Evolutionary conservation across 2,113 vertebrate species (phyloP).

Genomic region (Crocuta crocuta): DNA sequence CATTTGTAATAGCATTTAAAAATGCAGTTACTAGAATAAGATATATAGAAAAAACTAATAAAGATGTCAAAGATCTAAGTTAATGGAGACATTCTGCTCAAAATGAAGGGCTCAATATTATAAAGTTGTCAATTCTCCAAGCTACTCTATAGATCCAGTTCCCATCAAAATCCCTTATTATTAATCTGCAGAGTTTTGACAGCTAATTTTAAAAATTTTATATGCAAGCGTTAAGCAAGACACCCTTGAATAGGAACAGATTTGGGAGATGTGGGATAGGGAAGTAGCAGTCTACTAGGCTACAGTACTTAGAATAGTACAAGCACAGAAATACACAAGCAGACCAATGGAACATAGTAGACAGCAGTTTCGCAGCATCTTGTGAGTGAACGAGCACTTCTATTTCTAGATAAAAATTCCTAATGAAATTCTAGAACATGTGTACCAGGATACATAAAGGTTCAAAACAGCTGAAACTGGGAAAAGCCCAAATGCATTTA

Average conservation of each 20-base stretch:
- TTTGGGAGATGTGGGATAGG: not conserved
- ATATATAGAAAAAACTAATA: conserved; percentile 25
- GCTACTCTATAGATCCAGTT: not conserved
- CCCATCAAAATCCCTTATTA: not conserved
- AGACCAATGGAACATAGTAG: not conserved
- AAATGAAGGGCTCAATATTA: conserved; percentile 5
- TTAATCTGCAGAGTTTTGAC: not conserved
- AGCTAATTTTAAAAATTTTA: conserved; percentile 4
- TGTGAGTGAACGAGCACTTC: not conserved
- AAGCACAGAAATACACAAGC: not conserved
- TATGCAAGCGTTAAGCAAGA: not conserved
- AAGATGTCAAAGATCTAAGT: conserved; percentile 37
- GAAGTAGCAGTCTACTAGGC: not conserved
- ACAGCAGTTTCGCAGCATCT: not conserved
- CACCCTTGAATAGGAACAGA: not conserved
- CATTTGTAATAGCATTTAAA: conserved; percentile 14
- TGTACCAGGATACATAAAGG: not conserved
- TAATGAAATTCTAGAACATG: not conserved
- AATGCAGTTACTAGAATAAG: conserved; percentile 47
- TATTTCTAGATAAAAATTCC: conserved; percentile 19
- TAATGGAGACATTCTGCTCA: not conserved
- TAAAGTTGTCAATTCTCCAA: conserved; percentile 50
- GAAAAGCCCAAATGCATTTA: not conserved
- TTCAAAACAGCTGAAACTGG: not conserved
- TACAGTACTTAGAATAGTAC: not conserved